phyloP scores from a whole-genome alignment of 2,113 vertebrate species.

The Phrynocephalus versicolor region DNA sequence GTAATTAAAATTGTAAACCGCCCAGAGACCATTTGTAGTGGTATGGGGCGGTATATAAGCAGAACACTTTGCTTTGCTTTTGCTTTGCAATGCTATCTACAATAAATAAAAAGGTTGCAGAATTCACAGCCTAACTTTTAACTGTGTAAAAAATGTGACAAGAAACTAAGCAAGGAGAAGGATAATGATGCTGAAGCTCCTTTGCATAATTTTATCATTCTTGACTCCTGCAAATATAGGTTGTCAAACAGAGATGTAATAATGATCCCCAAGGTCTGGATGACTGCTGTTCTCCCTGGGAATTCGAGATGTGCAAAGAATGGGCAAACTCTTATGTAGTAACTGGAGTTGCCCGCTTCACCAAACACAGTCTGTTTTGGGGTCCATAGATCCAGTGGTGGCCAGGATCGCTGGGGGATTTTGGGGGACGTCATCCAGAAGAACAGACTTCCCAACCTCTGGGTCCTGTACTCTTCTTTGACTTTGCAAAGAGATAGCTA shows the following conservation, averaged over 20 bases:
- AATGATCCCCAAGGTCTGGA: neutral
- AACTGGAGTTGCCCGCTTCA: neutral
- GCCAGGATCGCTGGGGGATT: too few species aligned
- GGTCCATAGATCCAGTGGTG: neutral
- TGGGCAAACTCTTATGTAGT: neutral
- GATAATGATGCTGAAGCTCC: neutral
- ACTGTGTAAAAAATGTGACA: slow-evolving; percentile 2
- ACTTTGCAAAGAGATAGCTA: neutral
- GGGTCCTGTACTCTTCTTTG: neutral
- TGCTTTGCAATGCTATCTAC: too few species aligned
- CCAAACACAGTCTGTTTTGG: too few species aligned
- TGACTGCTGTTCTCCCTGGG: neutral
- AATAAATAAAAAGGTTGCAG: slow-evolving; percentile 20
- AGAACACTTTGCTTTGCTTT: too few species aligned
- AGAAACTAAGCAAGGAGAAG: neutral
- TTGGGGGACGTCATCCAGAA: too few species aligned
- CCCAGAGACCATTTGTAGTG: too few species aligned
- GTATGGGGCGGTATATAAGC: too few species aligned
- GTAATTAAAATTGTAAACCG: too few species aligned
- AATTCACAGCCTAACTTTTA: slow-evolving; percentile 5
- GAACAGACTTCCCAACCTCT: too few species aligned
- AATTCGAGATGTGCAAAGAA: neutral
- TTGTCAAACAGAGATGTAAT: neutral
- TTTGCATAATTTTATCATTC: neutral
- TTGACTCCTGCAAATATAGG: neutral